phyloP scores from a whole-genome alignment of 2,113 vertebrate species.

The Labeo catla region DNA sequence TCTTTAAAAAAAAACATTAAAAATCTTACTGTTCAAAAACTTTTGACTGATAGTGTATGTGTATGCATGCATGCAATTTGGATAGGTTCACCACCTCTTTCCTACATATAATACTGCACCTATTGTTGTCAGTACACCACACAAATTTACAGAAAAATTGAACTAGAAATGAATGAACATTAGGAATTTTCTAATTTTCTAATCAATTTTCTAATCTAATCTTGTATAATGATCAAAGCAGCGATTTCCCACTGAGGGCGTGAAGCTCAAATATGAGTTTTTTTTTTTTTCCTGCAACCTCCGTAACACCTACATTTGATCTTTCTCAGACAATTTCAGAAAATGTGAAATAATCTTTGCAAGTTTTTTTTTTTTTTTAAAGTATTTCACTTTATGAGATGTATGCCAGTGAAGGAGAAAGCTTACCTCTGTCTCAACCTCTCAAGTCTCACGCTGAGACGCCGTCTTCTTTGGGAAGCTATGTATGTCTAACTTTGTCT shows the following conservation, averaged over 20 bases:
- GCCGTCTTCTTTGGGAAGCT: background rate
- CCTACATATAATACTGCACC: no score
- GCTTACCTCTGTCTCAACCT: background rate
- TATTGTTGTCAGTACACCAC: no score
- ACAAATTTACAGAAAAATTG: no score
- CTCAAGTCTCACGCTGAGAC: background rate
- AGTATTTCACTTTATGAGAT: background rate
- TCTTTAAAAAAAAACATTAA: no score
- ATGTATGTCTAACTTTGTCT: background rate
- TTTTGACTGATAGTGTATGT: no score
- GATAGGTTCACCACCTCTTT: no score
- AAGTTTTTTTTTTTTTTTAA: background rate
- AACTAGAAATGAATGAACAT: background rate
- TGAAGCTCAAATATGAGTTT: background rate
- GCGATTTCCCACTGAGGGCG: background rate
- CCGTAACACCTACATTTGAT: background rate
- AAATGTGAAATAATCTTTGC: background rate
- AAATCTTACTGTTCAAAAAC: no score
- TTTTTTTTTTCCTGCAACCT: background rate
- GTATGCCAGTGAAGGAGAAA: background rate
- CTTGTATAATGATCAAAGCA: background rate
- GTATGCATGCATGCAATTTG: background rate
- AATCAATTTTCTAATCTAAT: background rate
- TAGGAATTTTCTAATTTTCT: background rate
- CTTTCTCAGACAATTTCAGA: background rate